These are phyloP conservation scores for Hydropsyche tenuis DNA, from an alignment of 1,140 invertebrate species.

Conservation along the genomic window DNA sequence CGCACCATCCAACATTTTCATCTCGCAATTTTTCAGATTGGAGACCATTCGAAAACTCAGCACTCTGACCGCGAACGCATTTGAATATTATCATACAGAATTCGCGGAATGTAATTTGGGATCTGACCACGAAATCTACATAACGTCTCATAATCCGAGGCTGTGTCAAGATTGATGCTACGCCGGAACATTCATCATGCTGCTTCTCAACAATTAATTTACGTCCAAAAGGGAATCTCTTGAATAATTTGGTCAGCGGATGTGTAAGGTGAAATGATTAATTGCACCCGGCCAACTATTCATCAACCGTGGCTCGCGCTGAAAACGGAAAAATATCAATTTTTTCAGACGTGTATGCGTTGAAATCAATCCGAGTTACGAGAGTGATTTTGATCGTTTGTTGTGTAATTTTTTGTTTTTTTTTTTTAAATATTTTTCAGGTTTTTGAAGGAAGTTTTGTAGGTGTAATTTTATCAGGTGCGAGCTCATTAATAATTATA, in stretches of 20 bases:
- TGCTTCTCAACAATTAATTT: conserved; percentile 34
- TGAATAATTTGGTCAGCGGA: conserved; percentile 38
- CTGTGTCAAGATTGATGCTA: conserved; percentile 29
- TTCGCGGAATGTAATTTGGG: conserved; percentile 20
- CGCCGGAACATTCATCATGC: conserved; percentile 25
- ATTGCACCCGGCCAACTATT: conserved; percentile 11
- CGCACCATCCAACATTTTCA: no score
- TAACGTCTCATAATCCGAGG: conserved; percentile 26
- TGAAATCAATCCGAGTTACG: no score
- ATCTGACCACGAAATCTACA: conserved; percentile 14
- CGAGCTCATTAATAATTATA: conserved; percentile 19
- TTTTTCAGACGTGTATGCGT: no score
- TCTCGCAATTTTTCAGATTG: background rate
- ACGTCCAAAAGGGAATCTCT: conserved; percentile 36
- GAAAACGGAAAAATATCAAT: background rate
- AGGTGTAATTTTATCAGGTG: background rate
- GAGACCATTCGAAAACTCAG: no score
- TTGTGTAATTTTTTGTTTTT: no score
- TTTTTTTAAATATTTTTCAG: background rate
- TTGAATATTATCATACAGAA: background rate
- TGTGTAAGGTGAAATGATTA: conserved; percentile 35
- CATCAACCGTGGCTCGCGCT: background rate
- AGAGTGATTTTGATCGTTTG: no score
- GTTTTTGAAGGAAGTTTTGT: background rate
- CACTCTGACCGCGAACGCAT: no score